Percentiles rank a stretch among this genome's conserved stretches.
Evolutionary conservation across 2,797 vertebrate species (phyloP).

Genomic region (Alectoris magna): DNA sequence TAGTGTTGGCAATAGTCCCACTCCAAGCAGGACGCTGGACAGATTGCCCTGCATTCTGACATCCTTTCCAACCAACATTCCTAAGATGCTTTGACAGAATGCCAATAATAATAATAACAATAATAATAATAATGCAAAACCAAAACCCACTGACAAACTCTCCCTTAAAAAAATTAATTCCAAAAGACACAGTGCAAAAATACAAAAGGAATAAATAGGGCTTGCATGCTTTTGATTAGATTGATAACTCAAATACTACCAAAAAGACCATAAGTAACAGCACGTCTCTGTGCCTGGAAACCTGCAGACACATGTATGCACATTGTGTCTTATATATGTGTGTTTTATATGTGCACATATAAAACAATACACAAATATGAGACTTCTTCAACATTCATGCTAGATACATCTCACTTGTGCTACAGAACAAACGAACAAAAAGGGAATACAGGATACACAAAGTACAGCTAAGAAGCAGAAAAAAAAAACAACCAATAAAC

Average conservation of each 20-base stretch:
- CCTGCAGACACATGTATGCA: not conserved
- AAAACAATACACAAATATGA: not conserved
- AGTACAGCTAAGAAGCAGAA: not conserved
- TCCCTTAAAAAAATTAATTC: not conserved
- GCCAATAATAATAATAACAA: not conserved
- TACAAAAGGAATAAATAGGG: not conserved
- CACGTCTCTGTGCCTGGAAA: not conserved
- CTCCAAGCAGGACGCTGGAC: not conserved
- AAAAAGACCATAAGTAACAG: not conserved
- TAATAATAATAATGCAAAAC: not conserved
- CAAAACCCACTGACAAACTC: not conserved
- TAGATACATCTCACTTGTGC: not conserved
- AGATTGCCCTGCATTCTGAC: not conserved
- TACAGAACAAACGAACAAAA: not conserved
- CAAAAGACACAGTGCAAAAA: not conserved
- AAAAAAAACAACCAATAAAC: not conserved
- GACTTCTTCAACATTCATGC: too few species aligned
- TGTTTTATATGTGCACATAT: too few species aligned
- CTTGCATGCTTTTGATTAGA: not conserved
- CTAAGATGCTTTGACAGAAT: not conserved
- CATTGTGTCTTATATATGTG: too few species aligned
- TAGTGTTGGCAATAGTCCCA: not conserved
- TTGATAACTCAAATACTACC: not conserved
- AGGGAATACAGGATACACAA: not conserved
- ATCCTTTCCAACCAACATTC: not conserved